phyloP scores from a whole-genome alignment of 2,888 invertebrate genomes.

The Scaptomyza polygonia region DNA sequence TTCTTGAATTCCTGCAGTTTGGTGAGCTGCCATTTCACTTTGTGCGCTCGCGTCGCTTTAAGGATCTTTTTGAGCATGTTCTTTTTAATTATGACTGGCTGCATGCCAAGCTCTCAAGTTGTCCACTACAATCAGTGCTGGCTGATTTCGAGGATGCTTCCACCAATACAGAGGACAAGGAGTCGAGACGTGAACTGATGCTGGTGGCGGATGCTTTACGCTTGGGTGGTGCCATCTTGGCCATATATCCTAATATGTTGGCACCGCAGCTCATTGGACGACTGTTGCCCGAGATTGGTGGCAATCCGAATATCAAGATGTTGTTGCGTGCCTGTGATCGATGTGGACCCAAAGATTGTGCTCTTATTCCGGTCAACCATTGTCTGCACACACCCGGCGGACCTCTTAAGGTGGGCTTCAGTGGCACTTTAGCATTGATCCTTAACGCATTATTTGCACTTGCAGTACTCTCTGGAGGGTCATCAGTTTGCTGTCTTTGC shows the following conservation, averaged over 20 bases:
- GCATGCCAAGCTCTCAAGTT: constrained; percentile 97
- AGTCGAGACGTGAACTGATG: constrained; percentile 91
- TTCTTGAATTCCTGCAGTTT: constrained; percentile 86
- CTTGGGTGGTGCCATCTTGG: constrained; percentile 96
- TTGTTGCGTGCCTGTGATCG: constrained; percentile 95
- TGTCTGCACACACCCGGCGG: constrained; percentile 99
- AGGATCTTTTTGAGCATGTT: constrained; percentile 95
- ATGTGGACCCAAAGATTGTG: constrained; percentile 94
- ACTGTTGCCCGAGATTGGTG: constrained; percentile 94
- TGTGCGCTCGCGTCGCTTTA: constrained; percentile 94
- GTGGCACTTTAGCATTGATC: not conserved
- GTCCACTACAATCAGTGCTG: constrained; percentile 96
- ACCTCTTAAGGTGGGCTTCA: constrained; percentile 91
- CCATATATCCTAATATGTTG: constrained; percentile 96
- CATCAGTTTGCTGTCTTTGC: constrained; percentile 99
- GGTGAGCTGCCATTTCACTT: constrained; percentile 98
- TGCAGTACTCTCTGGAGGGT: constrained; percentile 97
- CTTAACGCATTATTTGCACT: not conserved
- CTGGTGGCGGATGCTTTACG: constrained; percentile 96
- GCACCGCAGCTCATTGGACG: constrained; percentile 97
- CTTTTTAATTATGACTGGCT: constrained; percentile 99
- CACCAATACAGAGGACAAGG: constrained; percentile 91
- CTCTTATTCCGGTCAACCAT: constrained; percentile 96
- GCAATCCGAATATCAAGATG: constrained; percentile 92
- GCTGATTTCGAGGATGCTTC: constrained; percentile 98